These are phyloP conservation scores for Malurus cyaneus DNA, from an alignment of 2,113 vertebrate genomes.

Conservation along the genomic window DNA sequence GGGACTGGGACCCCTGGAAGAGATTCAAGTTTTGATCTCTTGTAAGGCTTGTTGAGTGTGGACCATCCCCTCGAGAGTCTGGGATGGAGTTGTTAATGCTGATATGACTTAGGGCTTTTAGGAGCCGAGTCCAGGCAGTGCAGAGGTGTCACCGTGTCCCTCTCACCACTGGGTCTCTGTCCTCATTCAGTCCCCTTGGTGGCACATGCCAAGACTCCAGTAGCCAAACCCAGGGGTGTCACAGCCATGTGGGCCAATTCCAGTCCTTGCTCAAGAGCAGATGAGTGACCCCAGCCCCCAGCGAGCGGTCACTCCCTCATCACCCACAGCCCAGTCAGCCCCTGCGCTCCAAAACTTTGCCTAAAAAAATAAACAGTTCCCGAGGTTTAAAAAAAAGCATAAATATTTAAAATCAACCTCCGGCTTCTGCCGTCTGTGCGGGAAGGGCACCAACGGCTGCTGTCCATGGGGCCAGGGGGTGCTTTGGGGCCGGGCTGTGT, in stretches of 20 bases:
- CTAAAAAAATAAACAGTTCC: slow-evolving; percentile 20
- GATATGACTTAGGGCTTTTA: neutral
- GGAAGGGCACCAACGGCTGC: neutral
- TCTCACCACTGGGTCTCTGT: neutral
- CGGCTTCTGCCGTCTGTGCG: neutral
- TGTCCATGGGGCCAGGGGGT: neutral
- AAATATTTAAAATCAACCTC: neutral
- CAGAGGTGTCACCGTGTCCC: neutral
- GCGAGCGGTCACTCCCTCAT: fast-evolving
- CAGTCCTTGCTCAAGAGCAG: neutral
- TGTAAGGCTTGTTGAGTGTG: slow-evolving; percentile 47
- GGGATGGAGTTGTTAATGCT: neutral
- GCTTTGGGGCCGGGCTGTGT: neutral
- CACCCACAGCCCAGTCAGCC: neutral
- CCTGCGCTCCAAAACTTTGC: neutral
- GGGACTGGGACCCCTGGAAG: neutral
- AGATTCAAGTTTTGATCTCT: slow-evolving; percentile 6
- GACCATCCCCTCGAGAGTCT: neutral
- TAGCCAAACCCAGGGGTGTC: neutral
- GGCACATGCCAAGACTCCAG: fast-evolving
- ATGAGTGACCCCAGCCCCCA: fast-evolving
- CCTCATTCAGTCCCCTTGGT: neutral
- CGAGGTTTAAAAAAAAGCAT: neutral
- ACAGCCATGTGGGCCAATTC: neutral
- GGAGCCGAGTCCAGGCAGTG: neutral